phyloP scores from a whole-genome alignment of 2,797 vertebrate genomes.

The Poecilia gillii region DNA sequence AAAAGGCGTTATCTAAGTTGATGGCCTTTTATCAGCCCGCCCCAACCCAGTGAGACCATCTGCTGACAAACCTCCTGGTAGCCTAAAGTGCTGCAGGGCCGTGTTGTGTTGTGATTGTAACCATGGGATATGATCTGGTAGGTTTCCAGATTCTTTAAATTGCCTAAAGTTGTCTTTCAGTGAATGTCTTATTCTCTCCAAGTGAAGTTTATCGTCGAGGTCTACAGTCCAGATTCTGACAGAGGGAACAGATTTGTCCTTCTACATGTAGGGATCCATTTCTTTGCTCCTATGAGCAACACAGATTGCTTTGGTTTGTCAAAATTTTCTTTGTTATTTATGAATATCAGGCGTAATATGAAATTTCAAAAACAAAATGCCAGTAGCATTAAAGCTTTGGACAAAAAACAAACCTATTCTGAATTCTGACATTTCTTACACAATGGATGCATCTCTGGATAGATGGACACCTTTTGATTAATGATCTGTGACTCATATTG shows the following conservation, averaged over 20 bases:
- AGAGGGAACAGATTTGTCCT: background rate
- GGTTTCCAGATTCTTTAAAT: background rate
- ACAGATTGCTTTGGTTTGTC: background rate
- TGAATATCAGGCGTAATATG: background rate
- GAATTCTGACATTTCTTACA: background rate
- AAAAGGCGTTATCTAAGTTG: background rate
- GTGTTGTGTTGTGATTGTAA: background rate
- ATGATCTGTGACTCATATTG: background rate
- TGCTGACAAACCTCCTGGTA: constrained; percentile 2
- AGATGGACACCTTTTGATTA: background rate
- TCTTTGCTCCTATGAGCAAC: background rate
- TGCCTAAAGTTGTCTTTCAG: background rate
- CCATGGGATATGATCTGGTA: background rate
- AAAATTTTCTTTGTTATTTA: background rate
- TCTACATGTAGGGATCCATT: background rate
- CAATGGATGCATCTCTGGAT: background rate
- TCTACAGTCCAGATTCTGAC: background rate
- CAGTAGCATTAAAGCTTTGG: background rate
- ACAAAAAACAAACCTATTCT: background rate
- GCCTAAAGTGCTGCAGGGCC: background rate
- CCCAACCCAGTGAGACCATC: background rate
- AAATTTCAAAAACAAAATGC: background rate
- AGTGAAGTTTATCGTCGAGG: background rate
- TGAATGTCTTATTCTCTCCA: background rate
- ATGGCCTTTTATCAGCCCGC: background rate